Conservation (phyloP, 1,140 invertebrate genomes). For the Thaumatotibia leucotreta region DNA sequence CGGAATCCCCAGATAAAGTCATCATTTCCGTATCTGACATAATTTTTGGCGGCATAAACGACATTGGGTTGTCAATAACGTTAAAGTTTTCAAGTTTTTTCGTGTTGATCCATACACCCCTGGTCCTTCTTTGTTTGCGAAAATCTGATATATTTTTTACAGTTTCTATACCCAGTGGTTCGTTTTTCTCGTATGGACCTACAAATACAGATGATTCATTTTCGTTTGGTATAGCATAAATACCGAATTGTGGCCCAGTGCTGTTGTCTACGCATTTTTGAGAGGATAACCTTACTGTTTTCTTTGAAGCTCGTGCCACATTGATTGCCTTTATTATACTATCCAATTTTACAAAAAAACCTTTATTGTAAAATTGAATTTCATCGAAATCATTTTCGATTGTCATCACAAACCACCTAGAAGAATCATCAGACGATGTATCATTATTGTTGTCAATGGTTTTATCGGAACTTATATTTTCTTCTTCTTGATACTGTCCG, state of each 20-base stretch:
- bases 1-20: constrained; percentile 21
- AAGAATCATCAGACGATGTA: constrained; percentile 24
- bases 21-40: constrained; percentile 26
- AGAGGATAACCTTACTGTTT: constrained; percentile 60
- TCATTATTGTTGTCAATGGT: background rate
- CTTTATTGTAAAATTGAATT: constrained; percentile 57
- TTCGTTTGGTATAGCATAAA: constrained; percentile 58
- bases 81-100: constrained; percentile 57
- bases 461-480: constrained; percentile 1
- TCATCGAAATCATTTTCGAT: constrained; percentile 66
- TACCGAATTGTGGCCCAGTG: constrained; percentile 51
- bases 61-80: constrained; percentile 60
- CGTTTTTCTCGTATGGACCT: constrained; percentile 60
- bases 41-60: constrained; percentile 41
- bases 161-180: constrained; percentile 58
- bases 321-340: constrained; percentile 58
- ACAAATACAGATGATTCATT: constrained; percentile 54
- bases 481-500: background rate
- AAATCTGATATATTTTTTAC: constrained; percentile 31
- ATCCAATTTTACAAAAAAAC: constrained; percentile 63
- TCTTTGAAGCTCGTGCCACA: constrained; percentile 44
- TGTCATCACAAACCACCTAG: constrained; percentile 68
- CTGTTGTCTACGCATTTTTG: constrained; percentile 38
- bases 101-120: constrained; percentile 60
- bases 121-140: constrained; percentile 32